phyloP scores from a whole-genome alignment of 92 coral and sea anemone species.

The Epizoanthus illoricatus region DNA sequence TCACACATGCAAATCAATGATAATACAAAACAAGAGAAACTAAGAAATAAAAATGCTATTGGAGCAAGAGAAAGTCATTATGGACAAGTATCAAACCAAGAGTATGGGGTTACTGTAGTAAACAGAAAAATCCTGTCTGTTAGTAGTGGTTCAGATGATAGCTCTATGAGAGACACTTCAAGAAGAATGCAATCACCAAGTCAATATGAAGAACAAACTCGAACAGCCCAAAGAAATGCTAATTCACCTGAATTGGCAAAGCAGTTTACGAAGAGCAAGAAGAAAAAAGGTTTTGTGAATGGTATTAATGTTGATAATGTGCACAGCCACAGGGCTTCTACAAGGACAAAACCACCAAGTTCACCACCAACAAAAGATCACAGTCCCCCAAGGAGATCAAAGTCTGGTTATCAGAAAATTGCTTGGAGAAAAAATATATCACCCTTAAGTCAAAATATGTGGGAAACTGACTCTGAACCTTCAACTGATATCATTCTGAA shows the following conservation, averaged over 20 bases:
- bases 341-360: background rate
- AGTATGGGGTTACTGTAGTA: background rate
- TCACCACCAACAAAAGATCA: constrained; percentile 28
- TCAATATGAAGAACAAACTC: background rate
- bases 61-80: constrained; percentile 12
- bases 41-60: background rate
- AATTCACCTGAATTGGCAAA: constrained; percentile 20
- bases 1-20: background rate
- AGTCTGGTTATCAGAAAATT: background rate
- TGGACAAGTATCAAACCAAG: background rate
- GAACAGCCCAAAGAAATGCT: background rate
- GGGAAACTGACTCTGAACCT: constrained; percentile 64
- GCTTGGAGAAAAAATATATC: constrained; percentile 41
- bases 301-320: background rate
- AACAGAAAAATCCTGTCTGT: background rate
- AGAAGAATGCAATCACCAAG: constrained; percentile 8
- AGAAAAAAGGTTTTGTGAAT: background rate
- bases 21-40: background rate
- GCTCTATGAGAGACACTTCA: background rate
- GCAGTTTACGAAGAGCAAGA: background rate
- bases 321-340: background rate
- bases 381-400: background rate
- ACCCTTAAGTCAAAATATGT: constrained; percentile 41
- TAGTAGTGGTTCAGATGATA: constrained; percentile 23
- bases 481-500: constrained; percentile 47